phyloP scores from a whole-genome alignment of 1,140 invertebrate species.

The Dolichoris vasculosae region DNA sequence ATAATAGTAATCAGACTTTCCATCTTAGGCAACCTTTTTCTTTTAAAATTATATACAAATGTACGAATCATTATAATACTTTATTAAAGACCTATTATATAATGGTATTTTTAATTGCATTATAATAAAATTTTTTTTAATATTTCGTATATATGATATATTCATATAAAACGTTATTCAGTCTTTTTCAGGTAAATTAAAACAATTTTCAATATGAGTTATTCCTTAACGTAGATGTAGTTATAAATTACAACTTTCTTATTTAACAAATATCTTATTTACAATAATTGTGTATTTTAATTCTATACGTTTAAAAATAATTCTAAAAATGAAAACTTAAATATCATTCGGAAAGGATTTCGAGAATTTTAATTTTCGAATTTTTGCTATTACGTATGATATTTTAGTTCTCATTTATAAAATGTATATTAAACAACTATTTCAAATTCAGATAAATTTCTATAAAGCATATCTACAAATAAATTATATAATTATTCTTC shows the following conservation, averaged over 20 bases:
- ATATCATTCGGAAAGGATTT: not conserved
- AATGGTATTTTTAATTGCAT: not conserved
- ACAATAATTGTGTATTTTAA: no score
- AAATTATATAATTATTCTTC: slow-evolving; percentile 46
- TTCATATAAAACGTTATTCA: slow-evolving; percentile 49
- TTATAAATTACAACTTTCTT: no score
- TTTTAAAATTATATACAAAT: not conserved
- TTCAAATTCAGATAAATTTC: slow-evolving; percentile 9
- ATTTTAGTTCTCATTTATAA: slow-evolving; percentile 1
- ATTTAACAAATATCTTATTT: no score
- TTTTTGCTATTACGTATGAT: slow-evolving; percentile 5
- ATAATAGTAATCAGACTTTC: slow-evolving; percentile 36
- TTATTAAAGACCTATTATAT: slow-evolving; percentile 23
- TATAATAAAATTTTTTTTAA: slow-evolving; percentile 34
- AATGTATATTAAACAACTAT: slow-evolving; percentile 35
- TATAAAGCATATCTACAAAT: slow-evolving; percentile 38
- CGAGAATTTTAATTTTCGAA: slow-evolving; percentile 9
- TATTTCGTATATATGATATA: slow-evolving; percentile 26
- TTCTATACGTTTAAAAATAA: not conserved
- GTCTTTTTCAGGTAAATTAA: slow-evolving; percentile 19
- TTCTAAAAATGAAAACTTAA: slow-evolving; percentile 13
- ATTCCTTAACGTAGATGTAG: no score
- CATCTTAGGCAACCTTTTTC: slow-evolving; percentile 19
- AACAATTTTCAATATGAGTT: slow-evolving; percentile 8
- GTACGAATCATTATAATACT: slow-evolving; percentile 18